Evolutionary conservation across 2,113 vertebrate genomes (phyloP), one percentile per base, ranked within the genome.

Genomic region (Odontesthes bonariensis): DNA sequence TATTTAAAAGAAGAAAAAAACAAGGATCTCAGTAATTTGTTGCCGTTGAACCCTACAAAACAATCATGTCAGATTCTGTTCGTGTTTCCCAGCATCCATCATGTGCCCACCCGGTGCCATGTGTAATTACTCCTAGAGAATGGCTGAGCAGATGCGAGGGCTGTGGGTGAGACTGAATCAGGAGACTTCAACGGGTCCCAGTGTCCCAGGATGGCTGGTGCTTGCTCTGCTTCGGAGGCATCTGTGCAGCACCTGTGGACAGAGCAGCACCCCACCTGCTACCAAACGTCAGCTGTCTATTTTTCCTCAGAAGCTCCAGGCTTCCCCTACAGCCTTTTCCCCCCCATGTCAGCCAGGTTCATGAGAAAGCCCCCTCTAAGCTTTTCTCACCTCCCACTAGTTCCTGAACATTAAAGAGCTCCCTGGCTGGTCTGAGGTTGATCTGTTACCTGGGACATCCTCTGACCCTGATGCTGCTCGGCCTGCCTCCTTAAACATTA

Each of bases 201-300:
- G 67, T 38, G 85, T 92, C 90, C 88, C 87, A 62, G 88, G 88
- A 62, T 91, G 75, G 88, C 89, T 84, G 86, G 87, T 77, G 86
- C 84, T 57, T 22, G 78, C 89, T 76, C 75, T 61, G 67, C 86
- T 94, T 85, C 69, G 22, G 91, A 89, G 80, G 61, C 91, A 93
- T 94, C 94, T 95, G 94, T 88, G 86, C 88, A 83, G 88, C 95
- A 94, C 80, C 94, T 94, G 94, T 94, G 90, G 56, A 91, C 83
- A 69, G 61, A 90, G 76, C 72, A 42, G 61, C 69, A 46, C 71
- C 81, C 89, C 90, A 76, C 85, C 85, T 81, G 86, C 79, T 84
- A 84, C 91, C 84, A 22, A 87, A 90, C 87, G 83, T 88, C 81
- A 84, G 85, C 87, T 77, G 81, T 90, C 87, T 89, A 49, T 27